Conservation (phyloP, 2,888 invertebrate species). For the Andrena flavipes region DNA sequence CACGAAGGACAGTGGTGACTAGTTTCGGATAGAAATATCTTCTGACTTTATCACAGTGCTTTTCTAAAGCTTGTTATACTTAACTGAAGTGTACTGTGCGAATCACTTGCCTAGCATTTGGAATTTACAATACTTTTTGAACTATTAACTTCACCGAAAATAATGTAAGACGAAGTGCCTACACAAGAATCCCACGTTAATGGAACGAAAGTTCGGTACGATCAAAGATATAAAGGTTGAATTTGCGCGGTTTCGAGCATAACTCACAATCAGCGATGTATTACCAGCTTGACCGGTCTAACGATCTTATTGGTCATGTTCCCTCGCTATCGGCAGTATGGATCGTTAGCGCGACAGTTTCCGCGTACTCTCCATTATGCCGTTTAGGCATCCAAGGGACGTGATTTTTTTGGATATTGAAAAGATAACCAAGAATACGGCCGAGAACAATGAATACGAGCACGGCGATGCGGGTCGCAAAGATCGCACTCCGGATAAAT, state of each 20-base stretch:
- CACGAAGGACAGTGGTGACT: constrained; percentile 7
- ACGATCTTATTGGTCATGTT: constrained; percentile 58
- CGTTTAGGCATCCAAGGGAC: constrained; percentile 42
- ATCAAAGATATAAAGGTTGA: constrained; percentile 20
- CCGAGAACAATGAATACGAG: constrained; percentile 39
- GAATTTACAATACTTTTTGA: no score
- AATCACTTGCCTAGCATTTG: no score
- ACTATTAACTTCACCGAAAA: no score
- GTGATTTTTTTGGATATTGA: constrained; percentile 42
- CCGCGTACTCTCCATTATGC: constrained; percentile 41
- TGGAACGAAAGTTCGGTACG: neutral
- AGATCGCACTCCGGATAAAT: constrained; percentile 58
- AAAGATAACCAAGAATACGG: constrained; percentile 41
- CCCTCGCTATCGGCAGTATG: constrained; percentile 43
- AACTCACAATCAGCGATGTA: constrained; percentile 20
- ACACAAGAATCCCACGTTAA: neutral
- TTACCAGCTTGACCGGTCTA: constrained; percentile 37
- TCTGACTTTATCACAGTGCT: neutral
- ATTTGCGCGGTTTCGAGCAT: constrained; percentile 1
- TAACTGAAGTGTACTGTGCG: no score
- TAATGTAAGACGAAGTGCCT: neutral
- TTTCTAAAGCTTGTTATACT: neutral
- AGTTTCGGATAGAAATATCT: neutral
- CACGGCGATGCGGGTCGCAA: constrained; percentile 28
- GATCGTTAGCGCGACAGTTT: constrained; percentile 58